Evolutionary conservation across 1,140 invertebrate species (phyloP), one percentile per base, ranked within the genome.

Genomic region (Magallana gigas): DNA sequence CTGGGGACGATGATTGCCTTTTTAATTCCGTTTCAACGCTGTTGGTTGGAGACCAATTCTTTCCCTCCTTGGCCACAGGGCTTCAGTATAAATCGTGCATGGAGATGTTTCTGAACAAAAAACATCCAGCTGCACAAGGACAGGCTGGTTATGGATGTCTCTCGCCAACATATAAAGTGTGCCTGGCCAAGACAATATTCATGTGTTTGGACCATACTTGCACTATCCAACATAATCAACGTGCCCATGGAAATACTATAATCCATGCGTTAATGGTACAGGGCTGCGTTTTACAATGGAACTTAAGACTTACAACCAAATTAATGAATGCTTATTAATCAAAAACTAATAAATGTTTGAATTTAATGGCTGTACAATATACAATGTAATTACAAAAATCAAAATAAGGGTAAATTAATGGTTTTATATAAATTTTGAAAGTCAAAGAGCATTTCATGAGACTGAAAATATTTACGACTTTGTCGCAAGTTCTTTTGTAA

Each of bases 1-100:
- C 23, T 23, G 23, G 23, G 23, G 23, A 23, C 23, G 23, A 23
- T 23, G 23, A 23, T 23, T 23, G 23, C 23, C 71, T 86, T 68
- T 85, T 86, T 62, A 82, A 86, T 76, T 71, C 85, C 8, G 76
- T 82, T 1, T 86, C 85, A 4, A 82, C 58, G 11, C 80, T 36
- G 57, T 56, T 71, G n/a, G 29, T 85, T 14, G 85, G 76, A 60
- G 58, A 59, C 80, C 76, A 82, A 23, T 23, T 23, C 23, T 23
- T 23, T 23, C 23, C 23, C 23, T 23, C 11, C 56, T 9, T 86
- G 59, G 18, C 85, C 58, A 48, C 48, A 3, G 71, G 82, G 56
- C 59, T 82, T 5, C 23, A 71, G 1, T 86, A 86, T 16, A 81
- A 57, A 18, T 82, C 85, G 0, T 86, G 85, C 6, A 16, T 86